These are phyloP conservation scores for Fregata magnificens DNA, from an alignment of 2,113 vertebrate species.

Conservation along the genomic window DNA sequence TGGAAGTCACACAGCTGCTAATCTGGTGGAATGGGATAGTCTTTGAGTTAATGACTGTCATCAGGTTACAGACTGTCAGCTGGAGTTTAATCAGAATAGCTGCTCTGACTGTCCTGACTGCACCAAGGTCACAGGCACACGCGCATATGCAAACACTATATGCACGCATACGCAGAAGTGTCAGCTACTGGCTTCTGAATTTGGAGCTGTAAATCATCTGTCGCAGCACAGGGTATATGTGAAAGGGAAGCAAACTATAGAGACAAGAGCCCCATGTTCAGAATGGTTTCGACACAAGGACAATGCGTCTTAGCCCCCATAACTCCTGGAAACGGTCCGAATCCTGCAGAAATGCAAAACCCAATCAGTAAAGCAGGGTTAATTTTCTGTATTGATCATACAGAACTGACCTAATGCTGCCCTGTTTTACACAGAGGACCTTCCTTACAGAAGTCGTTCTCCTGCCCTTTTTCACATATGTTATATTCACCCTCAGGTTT, in stretches of 20 bases:
- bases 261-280: neutral
- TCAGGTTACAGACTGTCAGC: slow-evolving; percentile 29
- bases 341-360: neutral
- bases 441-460: neutral
- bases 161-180: neutral
- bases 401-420: neutral
- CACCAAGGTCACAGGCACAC: slow-evolving; percentile 2
- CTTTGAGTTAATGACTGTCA: neutral
- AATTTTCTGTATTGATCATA: neutral
- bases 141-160: neutral
- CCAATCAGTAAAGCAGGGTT: neutral
- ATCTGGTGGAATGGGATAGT: neutral
- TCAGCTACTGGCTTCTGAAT: neutral
- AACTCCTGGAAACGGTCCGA: neutral
- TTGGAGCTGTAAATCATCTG: neutral
- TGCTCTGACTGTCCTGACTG: neutral
- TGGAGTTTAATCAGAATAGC: slow-evolving; percentile 1
- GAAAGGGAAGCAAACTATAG: neutral
- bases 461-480: neutral
- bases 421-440: neutral
- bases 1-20: slow-evolving; percentile 9
- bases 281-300: neutral
- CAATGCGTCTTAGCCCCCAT: fast-evolving
- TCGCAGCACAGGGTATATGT: neutral
- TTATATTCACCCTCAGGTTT: neutral